Percentiles rank a stretch among this genome's conserved stretches.
These are phyloP conservation scores for Hephaestus fuliginosus DNA, from an alignment of 2,797 vertebrate genomes.

Conservation along the genomic window DNA sequence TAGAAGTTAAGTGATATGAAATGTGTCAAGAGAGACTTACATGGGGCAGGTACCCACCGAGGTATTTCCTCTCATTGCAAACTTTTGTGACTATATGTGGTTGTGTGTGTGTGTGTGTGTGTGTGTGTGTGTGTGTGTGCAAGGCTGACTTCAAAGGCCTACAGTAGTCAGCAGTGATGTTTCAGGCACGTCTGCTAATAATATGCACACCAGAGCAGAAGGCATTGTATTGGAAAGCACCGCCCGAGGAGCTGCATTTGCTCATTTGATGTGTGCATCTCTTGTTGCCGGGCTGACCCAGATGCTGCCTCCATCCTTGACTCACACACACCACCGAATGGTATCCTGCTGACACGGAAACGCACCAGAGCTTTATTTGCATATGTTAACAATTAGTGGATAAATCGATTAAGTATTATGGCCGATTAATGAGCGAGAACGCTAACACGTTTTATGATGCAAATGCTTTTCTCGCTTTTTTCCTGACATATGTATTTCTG, in stretches of 20 bases:
- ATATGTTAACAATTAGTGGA: slow-evolving; percentile 6
- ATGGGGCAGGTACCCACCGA: neutral
- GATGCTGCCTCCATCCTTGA: slow-evolving; percentile 40
- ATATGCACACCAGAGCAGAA: slow-evolving; percentile 58
- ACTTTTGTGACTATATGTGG: neutral
- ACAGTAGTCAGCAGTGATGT: slow-evolving; percentile 33
- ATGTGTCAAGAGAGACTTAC: slow-evolving; percentile 8
- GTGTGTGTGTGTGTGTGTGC: neutral
- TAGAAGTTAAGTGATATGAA: neutral
- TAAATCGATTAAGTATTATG: slow-evolving; percentile 24
- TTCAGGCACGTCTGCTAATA: slow-evolving; percentile 50
- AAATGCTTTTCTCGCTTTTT: neutral
- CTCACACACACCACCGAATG: slow-evolving; percentile 34
- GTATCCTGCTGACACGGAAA: slow-evolving; percentile 18
- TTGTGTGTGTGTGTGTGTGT: neutral
- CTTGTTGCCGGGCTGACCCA: slow-evolving; percentile 53
- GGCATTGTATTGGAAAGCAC: slow-evolving; percentile 50
- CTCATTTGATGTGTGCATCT: slow-evolving; percentile 49
- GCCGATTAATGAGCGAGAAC: neutral
- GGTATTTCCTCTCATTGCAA: neutral
- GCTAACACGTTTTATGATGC: neutral
- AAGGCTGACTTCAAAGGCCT: slow-evolving; percentile 28
- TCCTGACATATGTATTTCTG: neutral
- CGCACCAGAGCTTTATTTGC: slow-evolving; percentile 9
- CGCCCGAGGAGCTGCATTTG: slow-evolving; percentile 51